phyloP scores from a whole-genome alignment of 2,113 vertebrate species.

The Theristicus caerulescens region DNA sequence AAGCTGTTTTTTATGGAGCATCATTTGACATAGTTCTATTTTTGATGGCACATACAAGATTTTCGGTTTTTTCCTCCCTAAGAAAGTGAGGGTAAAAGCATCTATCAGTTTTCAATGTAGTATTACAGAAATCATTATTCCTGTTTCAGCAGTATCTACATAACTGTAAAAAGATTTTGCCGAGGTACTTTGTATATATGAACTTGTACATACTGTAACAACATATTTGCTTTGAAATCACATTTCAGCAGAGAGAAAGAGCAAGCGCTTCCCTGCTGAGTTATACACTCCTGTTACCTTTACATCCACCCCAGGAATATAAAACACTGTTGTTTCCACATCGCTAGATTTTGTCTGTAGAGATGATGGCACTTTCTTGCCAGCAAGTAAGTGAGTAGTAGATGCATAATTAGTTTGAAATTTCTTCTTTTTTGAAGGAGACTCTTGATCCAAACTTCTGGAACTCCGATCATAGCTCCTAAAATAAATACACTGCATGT shows the following conservation, averaged over 20 bases:
- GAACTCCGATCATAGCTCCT: conserved; percentile 94
- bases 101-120: not conserved
- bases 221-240: not conserved
- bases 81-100: not conserved
- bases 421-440: conserved; percentile 96
- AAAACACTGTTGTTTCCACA: conserved; percentile 95
- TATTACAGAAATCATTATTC: not conserved
- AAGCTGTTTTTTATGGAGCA: not conserved
- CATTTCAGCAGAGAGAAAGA: not conserved
- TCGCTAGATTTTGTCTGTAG: conserved; percentile 93
- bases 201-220: not conserved
- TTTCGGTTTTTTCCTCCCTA: not conserved
- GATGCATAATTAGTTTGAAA: conserved; percentile 89
- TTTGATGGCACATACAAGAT: not conserved
- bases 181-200: not conserved
- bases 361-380: conserved; percentile 93
- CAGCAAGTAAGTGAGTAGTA: conserved; percentile 87
- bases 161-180: not conserved
- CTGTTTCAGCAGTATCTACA: not conserved
- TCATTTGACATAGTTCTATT: not conserved
- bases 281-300: conserved; percentile 80
- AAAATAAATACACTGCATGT: not conserved
- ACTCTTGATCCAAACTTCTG: conserved; percentile 93
- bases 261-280: not conserved
- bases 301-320: conserved; percentile 98